Evolutionary conservation across 2,113 vertebrate species (phyloP), one percentile per base, ranked within the genome.

Genomic region (Suncus etruscus): DNA sequence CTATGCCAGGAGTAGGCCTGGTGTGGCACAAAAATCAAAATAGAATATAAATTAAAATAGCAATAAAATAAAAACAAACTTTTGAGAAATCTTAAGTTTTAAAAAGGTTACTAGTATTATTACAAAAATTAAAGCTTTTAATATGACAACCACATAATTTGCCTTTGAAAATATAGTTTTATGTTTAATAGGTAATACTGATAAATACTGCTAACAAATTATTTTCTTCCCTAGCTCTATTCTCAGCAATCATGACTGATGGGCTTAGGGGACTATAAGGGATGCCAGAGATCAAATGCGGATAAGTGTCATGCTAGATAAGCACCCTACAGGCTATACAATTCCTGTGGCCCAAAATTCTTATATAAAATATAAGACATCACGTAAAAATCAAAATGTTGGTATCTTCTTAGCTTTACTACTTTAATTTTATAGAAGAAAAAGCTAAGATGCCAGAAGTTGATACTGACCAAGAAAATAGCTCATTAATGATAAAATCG

Each of bases 111-210:
- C 9, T 73, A 65, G 74, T 77, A 11, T 66, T 69, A 80, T 24
- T 66, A 75, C 74, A 87, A 73, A 68, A 94, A 90, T n/a, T 25
- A 91, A 83, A 74, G 14, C 73, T 32, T 47, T n/a, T 81, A 68
- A n/a, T n/a, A 88, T 58, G 25, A 11, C 10, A 91, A 94, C 24
- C 11, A 87, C 0, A 70, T 20, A 54, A 11, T 74, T 75, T 50
- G 47, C 24, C n/a, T 51, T 94, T 73, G 82, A 94, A 92, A 91
- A 32, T 16, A 88, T 24, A 88, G 70, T 32, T 79, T 92, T 3
- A 79, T 84, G 32, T 83, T 87, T 61, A 86, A 74, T 80, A 63
- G 11, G 86, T 5, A 39, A 76, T 51, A 72, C 8, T 48, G 66
- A 85, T 39, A 63, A 70, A 84, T 27, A 73, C n/a, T 72, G 45